Evolutionary conservation across 2,113 vertebrate species (phyloP), one percentile per base, ranked within the genome.

Genomic region (Tretioscincus oriximinensis): DNA sequence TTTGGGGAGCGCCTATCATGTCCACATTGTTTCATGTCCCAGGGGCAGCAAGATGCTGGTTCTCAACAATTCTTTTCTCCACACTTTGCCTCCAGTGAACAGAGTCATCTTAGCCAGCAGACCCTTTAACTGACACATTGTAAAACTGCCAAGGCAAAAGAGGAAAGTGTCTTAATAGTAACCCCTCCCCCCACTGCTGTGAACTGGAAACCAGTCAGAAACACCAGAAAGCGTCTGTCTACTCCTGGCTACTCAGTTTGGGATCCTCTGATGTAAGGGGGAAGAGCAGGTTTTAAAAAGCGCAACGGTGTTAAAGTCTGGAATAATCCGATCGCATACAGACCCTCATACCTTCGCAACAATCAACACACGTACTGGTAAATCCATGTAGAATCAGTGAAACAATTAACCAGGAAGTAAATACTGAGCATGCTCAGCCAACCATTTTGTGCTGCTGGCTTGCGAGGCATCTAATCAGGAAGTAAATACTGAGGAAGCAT

Each of bases 121-220:
- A 2, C 3, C 26, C 45, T 22, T 35, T 75, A 76, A 75, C 28
- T 28, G 41, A 69, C 80, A 45, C 26, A 45, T 24, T 76, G 74
- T 60, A 74, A 77, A 65, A 73, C 22, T 24, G 60, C 45, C 78
- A 80, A 73, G 21, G 51, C n/a, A 14, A 24, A 80, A 28, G 29
- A 45, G 41, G 54, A 31, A 73, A 35, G 67, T n/a, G 18, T 45
- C 60, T 66, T 20, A 31, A 20, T 10, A 73, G 26, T 54, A 12
- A 69, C 31, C 12, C 72, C 35, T 41, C 41, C 72, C 45, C 68
- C 14, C 20, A 1, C 51, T 78, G 26, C 28, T 31, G 18, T 22
- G 51, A 28, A 54, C 70, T 65, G 28, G 79, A 73, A 51, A 73
- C 79, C 41, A 47, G 16, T 73, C 61, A 81, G 61, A 60, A 26